Evolutionary conservation across 2,113 vertebrate genomes (phyloP).

Genomic region (Onychostoma macrolepis): DNA sequence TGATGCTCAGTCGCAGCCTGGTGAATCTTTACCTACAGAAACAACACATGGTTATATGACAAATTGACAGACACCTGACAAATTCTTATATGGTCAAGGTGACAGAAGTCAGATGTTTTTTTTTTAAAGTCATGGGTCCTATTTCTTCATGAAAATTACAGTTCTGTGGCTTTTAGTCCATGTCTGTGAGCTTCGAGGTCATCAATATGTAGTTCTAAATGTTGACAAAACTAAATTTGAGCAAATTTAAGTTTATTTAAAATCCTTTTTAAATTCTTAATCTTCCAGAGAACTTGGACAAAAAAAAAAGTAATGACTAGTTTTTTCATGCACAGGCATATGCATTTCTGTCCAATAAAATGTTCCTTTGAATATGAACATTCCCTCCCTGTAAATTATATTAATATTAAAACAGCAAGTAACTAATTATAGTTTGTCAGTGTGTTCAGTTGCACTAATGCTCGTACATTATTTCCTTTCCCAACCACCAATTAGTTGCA

Average conservation of each 20-base stretch:
- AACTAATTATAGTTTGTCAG: not conserved
- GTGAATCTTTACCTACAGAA: constrained; percentile 86
- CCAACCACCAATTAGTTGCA: not conserved
- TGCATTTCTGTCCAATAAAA: not conserved
- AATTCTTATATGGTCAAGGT: not conserved
- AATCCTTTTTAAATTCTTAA: not conserved
- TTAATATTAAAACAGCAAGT: not conserved
- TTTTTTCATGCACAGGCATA: no score
- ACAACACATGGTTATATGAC: not conserved
- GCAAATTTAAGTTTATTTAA: not conserved
- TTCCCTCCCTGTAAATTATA: not conserved
- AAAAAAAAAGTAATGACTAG: no score
- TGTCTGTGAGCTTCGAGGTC: not conserved
- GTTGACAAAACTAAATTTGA: not conserved
- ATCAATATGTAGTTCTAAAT: not conserved
- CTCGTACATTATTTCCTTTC: not conserved
- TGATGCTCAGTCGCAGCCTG: constrained; percentile 93
- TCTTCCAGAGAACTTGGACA: no score
- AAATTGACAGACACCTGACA: no score
- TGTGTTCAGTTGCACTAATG: not conserved
- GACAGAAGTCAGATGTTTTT: not conserved
- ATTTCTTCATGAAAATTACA: not conserved
- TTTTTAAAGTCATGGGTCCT: not conserved
- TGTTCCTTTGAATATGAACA: not conserved
- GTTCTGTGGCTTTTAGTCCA: not conserved